Evolutionary conservation across 2,113 vertebrate genomes (phyloP), one percentile per base, ranked within the genome.

Genomic region (Leiothrix lutea): DNA sequence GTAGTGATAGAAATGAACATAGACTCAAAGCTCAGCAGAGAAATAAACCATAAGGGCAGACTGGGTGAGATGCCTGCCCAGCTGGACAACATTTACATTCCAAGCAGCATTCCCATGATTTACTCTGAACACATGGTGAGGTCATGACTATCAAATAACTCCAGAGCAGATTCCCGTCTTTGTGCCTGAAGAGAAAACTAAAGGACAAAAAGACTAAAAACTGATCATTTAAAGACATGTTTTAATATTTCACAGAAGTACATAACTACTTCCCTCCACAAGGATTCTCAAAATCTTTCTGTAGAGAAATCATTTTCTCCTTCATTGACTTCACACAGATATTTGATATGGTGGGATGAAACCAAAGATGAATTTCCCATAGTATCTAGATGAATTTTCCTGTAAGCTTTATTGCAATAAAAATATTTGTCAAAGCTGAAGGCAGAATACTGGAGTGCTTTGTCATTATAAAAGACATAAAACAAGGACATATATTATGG

Each of bases 1-100:
- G 11, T 36, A 47, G 51, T 88, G 79, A 53, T 67, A 82, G 29
- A 73, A 80, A 56, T 15, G 13, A 47, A 95, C 44, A 71, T 61
- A 25, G 91, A 96, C 90, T 71, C 44, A 86, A 88, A 92, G 25
- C 64, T 80, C 74, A 77, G 28, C 28, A 74, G 57, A 94, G 60
- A 94, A 91, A 79, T 65, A 94, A 92, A 90, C 48, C 60, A 31
- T 80, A 80, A 80, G 87, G 56, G 65, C 77, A 40, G 60, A 22
- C 44, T 73, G 90, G 75, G 79, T 96, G 90, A 92, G 60, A 58
- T 40, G 74, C 40, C 57, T 83, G 93, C 71, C 85, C 96, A 96
- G 94, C 85, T 96, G 94, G 93, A 93, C 85, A 91, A 31, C 71
- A 90, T 93, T 94, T 92, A 74, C 88, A 92, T 96, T 96, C 92